Evolutionary conservation across 1,140 invertebrate genomes (phyloP).

Genomic region (Neotoxoptera formosana): DNA sequence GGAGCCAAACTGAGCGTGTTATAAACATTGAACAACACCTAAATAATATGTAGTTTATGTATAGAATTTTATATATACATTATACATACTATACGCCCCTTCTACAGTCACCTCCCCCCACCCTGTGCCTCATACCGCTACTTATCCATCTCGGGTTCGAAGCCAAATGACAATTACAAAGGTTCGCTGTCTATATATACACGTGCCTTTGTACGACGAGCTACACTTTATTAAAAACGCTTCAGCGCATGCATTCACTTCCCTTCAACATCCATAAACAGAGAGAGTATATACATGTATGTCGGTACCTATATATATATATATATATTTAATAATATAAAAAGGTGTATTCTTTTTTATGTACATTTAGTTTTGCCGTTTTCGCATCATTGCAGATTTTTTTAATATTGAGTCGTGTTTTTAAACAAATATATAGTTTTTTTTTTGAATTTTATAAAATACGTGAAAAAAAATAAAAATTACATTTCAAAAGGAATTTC

Average conservation of each 20-base stretch:
- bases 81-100: neutral
- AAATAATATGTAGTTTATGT: neutral
- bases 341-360: slow-evolving; percentile 4
- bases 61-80: neutral
- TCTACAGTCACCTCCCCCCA: neutral
- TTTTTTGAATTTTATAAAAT: neutral
- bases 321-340: slow-evolving; percentile 7
- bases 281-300: neutral
- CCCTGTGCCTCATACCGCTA: neutral
- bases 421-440: neutral
- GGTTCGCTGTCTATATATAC: slow-evolving; percentile 52
- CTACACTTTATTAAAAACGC: slow-evolving; percentile 54
- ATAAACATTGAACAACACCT: slow-evolving; percentile 38
- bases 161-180: slow-evolving; percentile 57
- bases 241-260: slow-evolving; percentile 30
- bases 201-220: slow-evolving; percentile 25
- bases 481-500: neutral
- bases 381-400: slow-evolving; percentile 36
- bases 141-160: slow-evolving; percentile 25
- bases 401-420: slow-evolving; percentile 32
- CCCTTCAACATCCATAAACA: slow-evolving; percentile 29
- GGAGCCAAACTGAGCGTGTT: slow-evolving; percentile 37
- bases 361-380: slow-evolving; percentile 5
- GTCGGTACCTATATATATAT: neutral
- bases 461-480: neutral